Conservation (phyloP, 2,888 invertebrate genomes). For the Clepsis dumicolana region DNA sequence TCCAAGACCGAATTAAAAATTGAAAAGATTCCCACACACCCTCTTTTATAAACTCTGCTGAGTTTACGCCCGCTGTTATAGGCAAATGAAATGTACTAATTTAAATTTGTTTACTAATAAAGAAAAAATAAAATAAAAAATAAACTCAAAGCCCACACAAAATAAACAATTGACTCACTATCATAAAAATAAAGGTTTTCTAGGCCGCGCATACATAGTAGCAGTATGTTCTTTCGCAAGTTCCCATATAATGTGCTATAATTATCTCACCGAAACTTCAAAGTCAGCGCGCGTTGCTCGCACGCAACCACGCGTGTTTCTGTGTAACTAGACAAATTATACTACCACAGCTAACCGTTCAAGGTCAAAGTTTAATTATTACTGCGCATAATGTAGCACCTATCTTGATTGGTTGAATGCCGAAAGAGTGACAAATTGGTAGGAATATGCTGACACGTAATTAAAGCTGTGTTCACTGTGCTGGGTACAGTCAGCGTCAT, state of each 20-base stretch:
- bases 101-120: too few relatives aligned
- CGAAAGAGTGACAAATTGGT: conserved; percentile 36
- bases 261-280: conserved; percentile 68
- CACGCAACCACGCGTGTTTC: conserved; percentile 70
- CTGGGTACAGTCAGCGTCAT: neutral
- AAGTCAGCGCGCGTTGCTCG: conserved; percentile 46
- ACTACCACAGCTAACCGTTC: conserved; percentile 64
- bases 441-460: neutral
- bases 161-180: conserved; percentile 44
- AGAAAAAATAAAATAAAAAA: too few relatives aligned
- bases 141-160: conserved; percentile 11
- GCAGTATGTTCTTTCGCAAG: conserved; percentile 62
- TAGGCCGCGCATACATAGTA: conserved; percentile 60
- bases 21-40: conserved; percentile 16
- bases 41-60: conserved; percentile 32
- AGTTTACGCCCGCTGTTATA: too few relatives aligned
- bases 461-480: neutral
- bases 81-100: too few relatives aligned
- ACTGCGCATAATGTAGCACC: conserved; percentile 42
- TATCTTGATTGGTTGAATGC: conserved; percentile 30
- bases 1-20: neutral
- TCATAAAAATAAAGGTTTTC: conserved; percentile 58
- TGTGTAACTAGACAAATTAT: conserved; percentile 68
- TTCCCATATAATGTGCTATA: conserved; percentile 65
- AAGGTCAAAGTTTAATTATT: conserved; percentile 63